These are phyloP conservation scores for Ploceus nigricollis DNA, from an alignment of 2,113 vertebrate species.

Conservation along the genomic window DNA sequence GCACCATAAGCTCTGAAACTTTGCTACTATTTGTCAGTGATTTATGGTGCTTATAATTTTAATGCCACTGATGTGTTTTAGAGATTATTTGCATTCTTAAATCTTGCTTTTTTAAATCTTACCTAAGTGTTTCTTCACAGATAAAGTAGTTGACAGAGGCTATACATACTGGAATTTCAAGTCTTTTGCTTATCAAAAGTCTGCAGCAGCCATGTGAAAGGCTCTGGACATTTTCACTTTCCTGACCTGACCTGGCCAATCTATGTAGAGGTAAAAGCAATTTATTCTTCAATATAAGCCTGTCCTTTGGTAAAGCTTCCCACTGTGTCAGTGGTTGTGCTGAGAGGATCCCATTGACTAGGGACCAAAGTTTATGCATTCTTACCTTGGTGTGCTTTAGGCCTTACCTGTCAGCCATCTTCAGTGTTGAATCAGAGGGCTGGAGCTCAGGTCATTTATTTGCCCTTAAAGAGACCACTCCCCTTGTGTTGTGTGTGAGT, in stretches of 20 bases:
- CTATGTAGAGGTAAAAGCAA: neutral
- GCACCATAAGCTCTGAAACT: neutral
- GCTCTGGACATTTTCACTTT: neutral
- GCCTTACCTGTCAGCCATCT: neutral
- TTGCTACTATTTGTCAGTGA: neutral
- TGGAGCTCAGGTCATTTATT: neutral
- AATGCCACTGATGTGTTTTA: neutral
- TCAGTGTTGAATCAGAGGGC: neutral
- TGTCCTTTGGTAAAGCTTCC: neutral
- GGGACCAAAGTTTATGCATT: neutral
- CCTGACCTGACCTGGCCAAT: neutral
- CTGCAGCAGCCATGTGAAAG: neutral
- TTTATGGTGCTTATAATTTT: conserved; percentile 8
- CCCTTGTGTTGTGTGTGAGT: neutral
- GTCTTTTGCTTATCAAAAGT: conserved; percentile 20
- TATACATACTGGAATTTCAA: neutral
- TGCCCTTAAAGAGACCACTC: neutral
- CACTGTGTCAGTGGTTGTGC: neutral
- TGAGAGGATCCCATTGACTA: neutral
- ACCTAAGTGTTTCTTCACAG: conserved; percentile 1
- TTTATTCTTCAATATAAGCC: neutral
- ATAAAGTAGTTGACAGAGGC: conserved; percentile 10
- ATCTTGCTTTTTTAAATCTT: conserved; percentile 9
- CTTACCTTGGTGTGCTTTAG: neutral
- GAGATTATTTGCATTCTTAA: neutral